Evolutionary conservation across 2,797 vertebrate genomes (phyloP).

Genomic region (Furcifer pardalis): DNA sequence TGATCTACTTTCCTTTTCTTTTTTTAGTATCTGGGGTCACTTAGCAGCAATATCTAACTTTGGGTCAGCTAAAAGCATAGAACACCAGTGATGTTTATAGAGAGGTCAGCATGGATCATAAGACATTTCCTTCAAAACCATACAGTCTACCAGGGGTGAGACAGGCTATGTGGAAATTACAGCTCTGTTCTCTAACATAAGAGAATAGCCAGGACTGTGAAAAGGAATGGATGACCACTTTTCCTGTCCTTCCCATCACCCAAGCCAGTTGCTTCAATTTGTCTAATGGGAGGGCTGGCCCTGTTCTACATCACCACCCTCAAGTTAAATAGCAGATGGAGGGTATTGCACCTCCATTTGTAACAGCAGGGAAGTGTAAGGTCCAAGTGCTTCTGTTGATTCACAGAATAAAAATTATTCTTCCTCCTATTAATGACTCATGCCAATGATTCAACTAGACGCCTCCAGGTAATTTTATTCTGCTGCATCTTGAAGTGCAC

Average conservation of each 20-base stretch:
- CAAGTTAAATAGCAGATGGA: background rate
- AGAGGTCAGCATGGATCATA: no score
- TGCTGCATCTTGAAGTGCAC: conserved; percentile 15
- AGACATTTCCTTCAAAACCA: background rate
- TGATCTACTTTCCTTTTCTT: background rate
- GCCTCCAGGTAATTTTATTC: conserved; percentile 21
- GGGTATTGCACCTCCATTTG: background rate
- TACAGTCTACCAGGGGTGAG: no score
- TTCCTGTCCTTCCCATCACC: no score
- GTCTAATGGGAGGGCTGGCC: no score
- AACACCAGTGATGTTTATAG: background rate
- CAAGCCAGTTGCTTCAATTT: no score
- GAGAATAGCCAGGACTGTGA: no score
- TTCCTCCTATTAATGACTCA: conserved; percentile 63
- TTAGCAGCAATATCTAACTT: background rate
- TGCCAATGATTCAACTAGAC: conserved; percentile 58
- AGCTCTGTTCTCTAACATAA: no score
- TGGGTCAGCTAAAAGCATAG: background rate
- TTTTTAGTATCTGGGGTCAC: background rate
- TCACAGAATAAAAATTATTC: conserved; percentile 60
- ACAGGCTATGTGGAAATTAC: no score
- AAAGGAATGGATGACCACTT: no score
- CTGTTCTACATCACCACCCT: background rate
- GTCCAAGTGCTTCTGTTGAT: conserved; percentile 51
- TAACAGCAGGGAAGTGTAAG: conserved; percentile 45